phyloP scores from a whole-genome alignment of 2,113 vertebrate genomes.

The Podiceps cristatus region DNA sequence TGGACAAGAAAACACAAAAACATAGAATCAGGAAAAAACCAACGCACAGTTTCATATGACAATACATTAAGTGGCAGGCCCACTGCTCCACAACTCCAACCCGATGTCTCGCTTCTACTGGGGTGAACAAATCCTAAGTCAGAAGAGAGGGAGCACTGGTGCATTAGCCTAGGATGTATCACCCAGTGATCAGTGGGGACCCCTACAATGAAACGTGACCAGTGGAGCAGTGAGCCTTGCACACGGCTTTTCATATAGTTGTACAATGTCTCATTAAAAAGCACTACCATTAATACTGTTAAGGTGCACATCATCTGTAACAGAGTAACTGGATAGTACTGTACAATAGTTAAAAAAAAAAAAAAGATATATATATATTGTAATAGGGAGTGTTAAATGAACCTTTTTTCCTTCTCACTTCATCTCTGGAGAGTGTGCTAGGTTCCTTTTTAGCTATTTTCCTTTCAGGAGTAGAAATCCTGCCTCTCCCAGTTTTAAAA shows the following conservation, averaged over 20 bases:
- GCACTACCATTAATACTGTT: neutral
- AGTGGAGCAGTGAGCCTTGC: slow-evolving; percentile 50
- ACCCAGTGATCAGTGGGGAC: neutral
- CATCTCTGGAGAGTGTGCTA: slow-evolving; percentile 91
- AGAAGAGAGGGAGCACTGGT: neutral
- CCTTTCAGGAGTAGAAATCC: slow-evolving; percentile 94
- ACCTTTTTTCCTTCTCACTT: slow-evolving; percentile 99
- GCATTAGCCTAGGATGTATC: neutral
- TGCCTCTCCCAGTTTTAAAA: slow-evolving; percentile 87
- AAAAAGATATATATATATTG: neutral
- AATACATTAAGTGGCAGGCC: slow-evolving; percentile 25
- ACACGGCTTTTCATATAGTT: neutral
- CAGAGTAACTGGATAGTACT: slow-evolving; percentile 40
- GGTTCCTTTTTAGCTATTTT: slow-evolving; percentile 93
- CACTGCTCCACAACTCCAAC: slow-evolving; percentile 28
- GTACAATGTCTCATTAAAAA: slow-evolving; percentile 38
- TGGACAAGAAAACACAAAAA: slow-evolving; percentile 82
- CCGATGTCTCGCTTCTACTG: accelerated
- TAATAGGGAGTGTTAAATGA: slow-evolving; percentile 80
- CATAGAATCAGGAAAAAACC: slow-evolving; percentile 78
- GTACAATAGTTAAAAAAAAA: slow-evolving; percentile 31
- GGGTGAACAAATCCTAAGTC: neutral
- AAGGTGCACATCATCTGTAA: slow-evolving; percentile 17
- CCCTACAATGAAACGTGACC: neutral
- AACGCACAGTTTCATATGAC: slow-evolving; percentile 61